Percentiles rank a stretch among this genome's conserved stretches.
phyloP scores from a whole-genome alignment of 2,797 vertebrate species.

The Xenops minutus region DNA sequence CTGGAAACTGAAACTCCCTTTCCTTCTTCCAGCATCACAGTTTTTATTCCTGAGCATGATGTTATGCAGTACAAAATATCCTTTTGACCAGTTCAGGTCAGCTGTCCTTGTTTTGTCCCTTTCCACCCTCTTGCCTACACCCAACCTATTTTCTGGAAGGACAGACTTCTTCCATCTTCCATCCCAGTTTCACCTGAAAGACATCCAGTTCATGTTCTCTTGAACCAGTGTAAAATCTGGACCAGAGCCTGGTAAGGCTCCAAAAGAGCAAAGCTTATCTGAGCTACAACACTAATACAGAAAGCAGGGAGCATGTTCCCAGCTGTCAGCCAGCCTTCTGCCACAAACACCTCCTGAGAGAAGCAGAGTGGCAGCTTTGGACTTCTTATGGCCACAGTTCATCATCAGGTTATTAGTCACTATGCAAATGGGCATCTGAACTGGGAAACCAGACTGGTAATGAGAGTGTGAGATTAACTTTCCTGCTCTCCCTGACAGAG shows the following conservation, averaged over 20 bases:
- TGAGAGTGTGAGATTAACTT: background rate
- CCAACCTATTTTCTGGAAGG: background rate
- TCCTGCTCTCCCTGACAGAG: background rate
- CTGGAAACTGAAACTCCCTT: background rate
- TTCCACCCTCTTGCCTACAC: background rate
- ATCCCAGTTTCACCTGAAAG: background rate
- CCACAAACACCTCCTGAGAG: background rate
- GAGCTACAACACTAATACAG: background rate
- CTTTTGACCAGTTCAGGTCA: background rate
- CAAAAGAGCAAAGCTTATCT: background rate
- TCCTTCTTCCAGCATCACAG: background rate
- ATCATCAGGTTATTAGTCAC: background rate
- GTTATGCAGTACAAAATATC: background rate
- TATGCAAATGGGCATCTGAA: background rate
- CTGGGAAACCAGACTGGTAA: background rate
- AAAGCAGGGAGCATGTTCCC: background rate
- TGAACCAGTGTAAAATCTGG: background rate
- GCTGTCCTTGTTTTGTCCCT: background rate
- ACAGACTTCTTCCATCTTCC: background rate
- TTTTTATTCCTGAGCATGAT: background rate
- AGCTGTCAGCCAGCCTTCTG: background rate
- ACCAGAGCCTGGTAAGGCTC: background rate
- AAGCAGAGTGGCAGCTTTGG: fast-evolving
- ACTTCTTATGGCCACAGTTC: background rate
- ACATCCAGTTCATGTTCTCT: fast-evolving